Evolutionary conservation across 2,797 vertebrate species (phyloP).

Genomic region (Bovichtus diacanthus): DNA sequence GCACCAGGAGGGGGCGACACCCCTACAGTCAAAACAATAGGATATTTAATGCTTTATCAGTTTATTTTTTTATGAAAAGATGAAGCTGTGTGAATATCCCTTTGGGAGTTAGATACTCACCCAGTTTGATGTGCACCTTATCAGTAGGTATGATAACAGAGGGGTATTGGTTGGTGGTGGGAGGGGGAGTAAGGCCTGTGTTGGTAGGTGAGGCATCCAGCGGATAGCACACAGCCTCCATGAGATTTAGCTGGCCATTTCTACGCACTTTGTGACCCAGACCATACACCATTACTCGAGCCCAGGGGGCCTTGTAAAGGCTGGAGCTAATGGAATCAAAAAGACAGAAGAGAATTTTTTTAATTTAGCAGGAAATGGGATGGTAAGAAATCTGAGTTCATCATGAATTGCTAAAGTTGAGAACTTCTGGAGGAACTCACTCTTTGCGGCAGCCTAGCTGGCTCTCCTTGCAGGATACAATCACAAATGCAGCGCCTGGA

Average conservation of each 20-base stretch:
- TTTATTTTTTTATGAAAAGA: not conserved
- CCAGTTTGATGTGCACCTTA: constrained; percentile 96
- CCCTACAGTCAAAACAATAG: constrained; percentile 78
- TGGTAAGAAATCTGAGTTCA: not conserved
- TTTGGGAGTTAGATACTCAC: constrained; percentile 74
- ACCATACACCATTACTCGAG: constrained; percentile 95
- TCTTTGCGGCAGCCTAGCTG: constrained; percentile 97
- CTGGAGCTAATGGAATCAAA: constrained; percentile 88
- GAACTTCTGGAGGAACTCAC: constrained; percentile 81
- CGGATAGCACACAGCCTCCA: constrained; percentile 95
- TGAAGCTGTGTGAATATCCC: not conserved
- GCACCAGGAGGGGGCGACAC: constrained; percentile 96
- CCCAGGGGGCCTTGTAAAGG: constrained; percentile 98
- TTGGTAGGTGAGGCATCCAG: constrained; percentile 98
- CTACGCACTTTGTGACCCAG: constrained; percentile 96
- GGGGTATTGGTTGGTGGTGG: constrained; percentile 97
- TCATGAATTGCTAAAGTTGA: not conserved
- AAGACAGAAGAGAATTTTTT: not conserved
- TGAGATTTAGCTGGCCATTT: constrained; percentile 96
- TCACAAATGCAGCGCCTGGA: constrained; percentile 95
- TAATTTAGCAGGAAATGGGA: not conserved
- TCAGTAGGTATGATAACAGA: constrained; percentile 96
- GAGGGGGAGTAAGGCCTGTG: constrained; percentile 96
- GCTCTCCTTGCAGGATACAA: constrained; percentile 97
- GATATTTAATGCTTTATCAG: not conserved